Evolutionary conservation across 2,888 invertebrate genomes (phyloP).

Genomic region (Stratiomys singularior): DNA sequence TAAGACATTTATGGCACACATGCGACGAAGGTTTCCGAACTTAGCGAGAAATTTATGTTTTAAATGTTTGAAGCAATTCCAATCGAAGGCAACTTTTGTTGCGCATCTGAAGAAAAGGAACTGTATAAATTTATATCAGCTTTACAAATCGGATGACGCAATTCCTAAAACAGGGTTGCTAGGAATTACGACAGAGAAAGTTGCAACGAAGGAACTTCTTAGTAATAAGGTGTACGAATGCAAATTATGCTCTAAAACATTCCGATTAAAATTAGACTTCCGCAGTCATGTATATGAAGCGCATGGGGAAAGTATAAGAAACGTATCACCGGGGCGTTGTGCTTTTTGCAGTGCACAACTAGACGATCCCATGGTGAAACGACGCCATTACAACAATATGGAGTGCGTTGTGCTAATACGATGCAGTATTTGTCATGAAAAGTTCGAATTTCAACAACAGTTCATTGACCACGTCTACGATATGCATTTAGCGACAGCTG

Average conservation of each 20-base stretch:
- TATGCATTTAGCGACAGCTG: conserved; percentile 59
- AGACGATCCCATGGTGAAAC: conserved; percentile 63
- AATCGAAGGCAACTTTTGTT: conserved; percentile 65
- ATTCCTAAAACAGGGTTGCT: conserved; percentile 55
- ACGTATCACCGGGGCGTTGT: conserved; percentile 62
- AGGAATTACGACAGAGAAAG: conserved; percentile 58
- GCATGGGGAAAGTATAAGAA: conserved; percentile 63
- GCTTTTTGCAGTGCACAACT: conserved; percentile 63
- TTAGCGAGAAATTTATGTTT: conserved; percentile 64
- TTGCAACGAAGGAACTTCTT: conserved; percentile 64
- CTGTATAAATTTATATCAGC: conserved; percentile 64
- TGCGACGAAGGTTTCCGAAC: conserved; percentile 64
- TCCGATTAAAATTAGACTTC: conserved; percentile 64
- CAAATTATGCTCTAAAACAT: conserved; percentile 63
- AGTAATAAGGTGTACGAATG: conserved; percentile 65
- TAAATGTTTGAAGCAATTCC: conserved; percentile 65
- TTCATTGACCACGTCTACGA: conserved; percentile 65
- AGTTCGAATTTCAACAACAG: conserved; percentile 63
- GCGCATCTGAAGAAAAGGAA: conserved; percentile 65
- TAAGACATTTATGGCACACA: conserved; percentile 66
- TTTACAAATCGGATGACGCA: conserved; percentile 59
- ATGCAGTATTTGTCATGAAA: conserved; percentile 64
- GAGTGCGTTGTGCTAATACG: conserved; percentile 64
- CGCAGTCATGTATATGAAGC: conserved; percentile 65
- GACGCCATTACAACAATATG: conserved; percentile 66